phyloP scores from a whole-genome alignment of 2,113 vertebrate genomes.

The Archilochus colubris region DNA sequence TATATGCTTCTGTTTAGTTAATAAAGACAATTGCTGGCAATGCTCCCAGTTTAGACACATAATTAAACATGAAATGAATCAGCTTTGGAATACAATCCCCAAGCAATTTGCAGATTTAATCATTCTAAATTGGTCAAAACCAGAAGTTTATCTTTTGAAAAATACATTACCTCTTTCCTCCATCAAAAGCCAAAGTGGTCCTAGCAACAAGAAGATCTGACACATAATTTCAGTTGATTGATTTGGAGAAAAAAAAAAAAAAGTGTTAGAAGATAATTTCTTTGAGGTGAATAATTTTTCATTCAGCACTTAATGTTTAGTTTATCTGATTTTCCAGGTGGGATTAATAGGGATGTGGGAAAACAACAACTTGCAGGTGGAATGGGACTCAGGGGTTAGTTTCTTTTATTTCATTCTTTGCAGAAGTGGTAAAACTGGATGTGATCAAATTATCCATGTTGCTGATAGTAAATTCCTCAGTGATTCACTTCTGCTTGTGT shows the following conservation, averaged over 20 bases:
- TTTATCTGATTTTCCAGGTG: neutral
- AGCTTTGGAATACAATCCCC: neutral
- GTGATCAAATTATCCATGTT: neutral
- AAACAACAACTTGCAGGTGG: neutral
- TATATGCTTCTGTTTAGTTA: neutral
- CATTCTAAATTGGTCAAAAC: neutral
- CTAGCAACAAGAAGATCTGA: neutral
- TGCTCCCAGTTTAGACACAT: neutral
- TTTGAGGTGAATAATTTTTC: neutral
- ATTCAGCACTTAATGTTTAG: neutral
- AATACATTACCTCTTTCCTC: neutral
- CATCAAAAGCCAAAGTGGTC: neutral
- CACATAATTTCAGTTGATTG: neutral
- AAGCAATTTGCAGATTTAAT: slow-evolving; percentile 2
- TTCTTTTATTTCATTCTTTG: neutral
- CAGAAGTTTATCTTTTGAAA: neutral
- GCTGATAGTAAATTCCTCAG: slow-evolving; percentile 13
- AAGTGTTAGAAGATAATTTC: neutral
- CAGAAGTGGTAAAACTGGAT: neutral
- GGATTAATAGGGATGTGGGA: neutral
- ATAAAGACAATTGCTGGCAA: neutral
- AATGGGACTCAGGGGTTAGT: neutral
- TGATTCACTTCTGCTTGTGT: neutral
- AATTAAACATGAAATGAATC: slow-evolving; percentile 33
- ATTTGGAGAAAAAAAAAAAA: neutral